phyloP scores from a whole-genome alignment of 2,797 vertebrate species.

The Gymnopithys bicolor region DNA sequence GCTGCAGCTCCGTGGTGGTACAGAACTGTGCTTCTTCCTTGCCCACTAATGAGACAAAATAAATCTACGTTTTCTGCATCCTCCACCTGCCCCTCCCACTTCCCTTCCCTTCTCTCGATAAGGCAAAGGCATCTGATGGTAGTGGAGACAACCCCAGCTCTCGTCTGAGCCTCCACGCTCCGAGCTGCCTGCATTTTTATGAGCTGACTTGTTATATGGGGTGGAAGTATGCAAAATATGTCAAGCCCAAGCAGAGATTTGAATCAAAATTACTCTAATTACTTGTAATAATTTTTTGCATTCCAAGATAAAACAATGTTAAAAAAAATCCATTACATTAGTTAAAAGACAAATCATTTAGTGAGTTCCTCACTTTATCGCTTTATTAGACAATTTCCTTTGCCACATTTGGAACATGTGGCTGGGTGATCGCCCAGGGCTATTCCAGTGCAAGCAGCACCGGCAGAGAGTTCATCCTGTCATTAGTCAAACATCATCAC shows the following conservation, averaged over 20 bases:
- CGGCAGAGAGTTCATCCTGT: conserved; percentile 12
- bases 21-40: neutral
- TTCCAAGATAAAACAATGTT: conserved; percentile 76
- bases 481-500: conserved; percentile 56
- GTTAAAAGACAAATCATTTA: conserved; percentile 77
- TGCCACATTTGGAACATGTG: conserved; percentile 29
- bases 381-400: conserved; percentile 69
- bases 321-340: conserved; percentile 49
- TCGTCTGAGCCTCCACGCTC: neutral
- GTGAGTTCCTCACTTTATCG: conserved; percentile 50
- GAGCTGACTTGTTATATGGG: conserved; percentile 67
- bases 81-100: neutral
- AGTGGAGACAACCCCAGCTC: conserved; percentile 27
- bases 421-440: conserved; percentile 52
- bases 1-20: rapidly evolving
- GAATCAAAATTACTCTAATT: conserved; percentile 78
- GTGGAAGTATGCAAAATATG: conserved; percentile 61
- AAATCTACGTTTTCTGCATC: neutral
- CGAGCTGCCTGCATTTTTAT: conserved; percentile 72
- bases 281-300: conserved; percentile 77
- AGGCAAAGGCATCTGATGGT: conserved; percentile 41
- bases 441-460: conserved; percentile 3
- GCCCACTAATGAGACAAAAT: conserved; percentile 20
- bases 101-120: neutral
- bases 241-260: conserved; percentile 73